These are phyloP conservation scores for Hemithea aestivaria DNA, from an alignment of 2,888 invertebrate genomes.

Conservation along the genomic window DNA sequence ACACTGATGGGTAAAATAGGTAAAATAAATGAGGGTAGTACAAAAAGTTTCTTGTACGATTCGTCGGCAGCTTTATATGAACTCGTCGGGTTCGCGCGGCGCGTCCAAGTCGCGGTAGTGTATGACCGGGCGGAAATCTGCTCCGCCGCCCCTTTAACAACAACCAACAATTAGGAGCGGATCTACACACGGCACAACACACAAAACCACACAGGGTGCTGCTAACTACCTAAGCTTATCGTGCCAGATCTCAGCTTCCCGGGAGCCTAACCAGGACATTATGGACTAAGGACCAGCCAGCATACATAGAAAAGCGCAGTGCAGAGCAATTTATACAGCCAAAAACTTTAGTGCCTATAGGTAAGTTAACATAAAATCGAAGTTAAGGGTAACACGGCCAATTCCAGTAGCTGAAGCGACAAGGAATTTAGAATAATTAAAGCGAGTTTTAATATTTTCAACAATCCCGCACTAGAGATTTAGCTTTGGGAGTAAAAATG, in stretches of 20 bases:
- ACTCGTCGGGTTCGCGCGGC: conserved; percentile 93
- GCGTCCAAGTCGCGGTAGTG: conserved; percentile 97
- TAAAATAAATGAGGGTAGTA: conserved; percentile 20
- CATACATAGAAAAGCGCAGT: too few species aligned
- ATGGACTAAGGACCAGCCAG: too few species aligned
- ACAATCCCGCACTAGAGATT: too few species aligned
- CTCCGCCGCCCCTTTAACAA: conserved; percentile 86
- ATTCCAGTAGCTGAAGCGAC: too few species aligned
- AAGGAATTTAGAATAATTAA: too few species aligned
- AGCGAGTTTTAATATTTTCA: too few species aligned
- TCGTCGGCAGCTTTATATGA: conserved; percentile 77
- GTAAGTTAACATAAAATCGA: too few species aligned
- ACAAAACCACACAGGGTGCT: conserved; percentile 27
- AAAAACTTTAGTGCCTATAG: too few species aligned
- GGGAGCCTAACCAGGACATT: conserved; percentile 29
- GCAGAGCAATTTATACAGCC: too few species aligned
- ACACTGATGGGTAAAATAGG: conserved; percentile 23
- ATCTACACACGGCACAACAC: conserved; percentile 34
- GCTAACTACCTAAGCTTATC: conserved; percentile 22
- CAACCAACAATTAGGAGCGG: conserved; percentile 46
- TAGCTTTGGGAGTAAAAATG: too few species aligned
- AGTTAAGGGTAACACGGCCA: too few species aligned
- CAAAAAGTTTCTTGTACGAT: conserved; percentile 39
- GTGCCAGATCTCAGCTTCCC: conserved; percentile 63
- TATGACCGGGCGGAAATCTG: conserved; percentile 92